These are phyloP conservation scores for Eulemur macaco DNA, from an alignment of 2,113 vertebrate genomes.

Conservation along the genomic window DNA sequence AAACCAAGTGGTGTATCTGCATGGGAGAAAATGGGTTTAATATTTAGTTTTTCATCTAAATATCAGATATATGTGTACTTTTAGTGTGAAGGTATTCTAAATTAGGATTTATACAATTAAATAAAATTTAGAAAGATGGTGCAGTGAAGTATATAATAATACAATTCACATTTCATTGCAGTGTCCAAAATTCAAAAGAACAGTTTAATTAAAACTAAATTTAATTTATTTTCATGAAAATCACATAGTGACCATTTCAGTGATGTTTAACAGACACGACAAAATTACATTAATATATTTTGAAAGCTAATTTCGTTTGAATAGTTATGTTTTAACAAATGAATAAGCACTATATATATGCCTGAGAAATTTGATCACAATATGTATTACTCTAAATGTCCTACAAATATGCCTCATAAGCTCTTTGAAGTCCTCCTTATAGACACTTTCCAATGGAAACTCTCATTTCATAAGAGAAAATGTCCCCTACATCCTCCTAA, in stretches of 20 bases:
- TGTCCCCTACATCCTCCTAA: not conserved
- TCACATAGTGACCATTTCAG: conserved; percentile 53
- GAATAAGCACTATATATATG: not conserved
- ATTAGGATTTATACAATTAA: conserved; percentile 26
- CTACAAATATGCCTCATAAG: not conserved
- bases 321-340: conserved; percentile 45
- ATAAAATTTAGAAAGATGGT: conserved; percentile 3
- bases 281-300: conserved; percentile 52
- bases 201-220: conserved; percentile 70
- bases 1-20: not conserved
- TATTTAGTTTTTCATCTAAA: conserved; percentile 25
- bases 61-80: not conserved
- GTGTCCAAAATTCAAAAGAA: conserved; percentile 68
- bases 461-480: not conserved
- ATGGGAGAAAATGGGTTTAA: not conserved
- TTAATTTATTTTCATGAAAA: conserved; percentile 55
- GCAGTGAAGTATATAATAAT: conserved; percentile 46
- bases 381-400: not conserved
- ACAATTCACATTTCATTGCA: conserved; percentile 12
- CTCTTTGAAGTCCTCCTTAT: not conserved
- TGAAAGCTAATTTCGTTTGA: conserved; percentile 37
- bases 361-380: not conserved
- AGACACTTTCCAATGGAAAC: not conserved
- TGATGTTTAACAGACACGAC: conserved; percentile 60
- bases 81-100: conserved; percentile 19